A percentile compares a stretch with the other conserved stretches of the same genome.
These are phyloP conservation scores for Xestoiulus laeticollis DNA, from an alignment of 2,888 invertebrate species.

Conservation along the genomic window DNA sequence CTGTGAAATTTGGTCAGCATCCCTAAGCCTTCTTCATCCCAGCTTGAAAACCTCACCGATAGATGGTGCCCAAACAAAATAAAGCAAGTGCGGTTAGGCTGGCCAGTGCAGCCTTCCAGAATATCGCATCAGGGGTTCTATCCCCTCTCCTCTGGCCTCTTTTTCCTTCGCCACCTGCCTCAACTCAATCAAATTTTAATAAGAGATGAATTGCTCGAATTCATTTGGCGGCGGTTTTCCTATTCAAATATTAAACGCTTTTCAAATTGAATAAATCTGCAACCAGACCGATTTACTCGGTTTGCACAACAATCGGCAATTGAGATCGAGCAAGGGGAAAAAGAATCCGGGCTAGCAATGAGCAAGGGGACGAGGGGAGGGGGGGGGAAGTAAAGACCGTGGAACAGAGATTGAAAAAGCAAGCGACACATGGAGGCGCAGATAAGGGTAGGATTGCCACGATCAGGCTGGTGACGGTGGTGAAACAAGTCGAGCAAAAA, in stretches of 20 bases:
- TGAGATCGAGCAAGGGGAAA: neutral
- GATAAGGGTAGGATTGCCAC: neutral
- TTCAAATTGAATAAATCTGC: slow-evolving; percentile 44
- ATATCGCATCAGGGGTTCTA: neutral
- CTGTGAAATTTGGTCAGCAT: no score
- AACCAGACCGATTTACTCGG: slow-evolving; percentile 38
- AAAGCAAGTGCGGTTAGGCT: neutral
- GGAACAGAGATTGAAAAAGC: neutral
- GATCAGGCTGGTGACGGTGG: neutral
- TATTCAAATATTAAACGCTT: slow-evolving; percentile 49
- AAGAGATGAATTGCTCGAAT: slow-evolving; percentile 40
- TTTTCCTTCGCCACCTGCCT: slow-evolving; percentile 6
- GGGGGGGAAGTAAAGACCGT: neutral
- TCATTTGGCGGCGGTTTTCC: slow-evolving; percentile 47
- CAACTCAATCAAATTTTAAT: slow-evolving; percentile 48
- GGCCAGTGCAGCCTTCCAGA: neutral
- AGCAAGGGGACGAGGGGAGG: neutral
- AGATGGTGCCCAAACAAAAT: neutral
- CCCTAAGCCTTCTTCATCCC: neutral
- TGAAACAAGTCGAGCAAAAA: neutral
- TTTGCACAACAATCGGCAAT: slow-evolving; percentile 42
- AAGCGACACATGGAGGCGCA: neutral
- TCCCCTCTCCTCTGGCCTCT: slow-evolving; percentile 41
- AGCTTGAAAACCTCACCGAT: neutral
- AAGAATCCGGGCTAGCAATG: neutral